Conservation (phyloP, 2,888 invertebrate species). For the Spisula subtruncata region DNA sequence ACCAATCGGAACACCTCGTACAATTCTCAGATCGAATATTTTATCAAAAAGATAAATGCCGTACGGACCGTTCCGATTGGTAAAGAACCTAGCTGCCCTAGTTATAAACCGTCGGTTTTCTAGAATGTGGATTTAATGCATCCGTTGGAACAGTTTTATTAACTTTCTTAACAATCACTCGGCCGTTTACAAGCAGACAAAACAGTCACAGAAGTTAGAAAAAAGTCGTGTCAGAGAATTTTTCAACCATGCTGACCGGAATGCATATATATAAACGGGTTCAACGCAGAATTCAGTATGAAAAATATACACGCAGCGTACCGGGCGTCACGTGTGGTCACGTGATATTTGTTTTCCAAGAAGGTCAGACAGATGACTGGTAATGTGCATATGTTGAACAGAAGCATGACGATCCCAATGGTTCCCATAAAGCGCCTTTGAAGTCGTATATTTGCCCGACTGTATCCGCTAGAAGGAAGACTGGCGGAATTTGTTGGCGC, state of each 20-base stretch:
- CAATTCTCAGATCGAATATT: no score
- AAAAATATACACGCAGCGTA: constrained; percentile 22
- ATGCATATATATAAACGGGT: constrained; percentile 40
- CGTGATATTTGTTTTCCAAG: background rate
- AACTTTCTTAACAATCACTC: no score
- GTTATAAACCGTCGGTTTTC: no score
- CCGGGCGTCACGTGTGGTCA: background rate
- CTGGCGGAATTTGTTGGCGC: background rate
- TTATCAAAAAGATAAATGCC: no score
- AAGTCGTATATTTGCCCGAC: constrained; percentile 15
- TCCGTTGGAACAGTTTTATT: no score
- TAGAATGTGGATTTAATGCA: no score
- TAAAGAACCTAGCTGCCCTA: no score
- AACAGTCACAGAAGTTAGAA: background rate
- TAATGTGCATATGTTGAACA: constrained; percentile 36
- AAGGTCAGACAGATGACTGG: background rate
- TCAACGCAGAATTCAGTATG: constrained; percentile 34
- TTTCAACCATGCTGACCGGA: constrained; percentile 27
- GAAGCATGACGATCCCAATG: constrained; percentile 26
- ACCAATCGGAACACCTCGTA: no score
- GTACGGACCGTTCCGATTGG: no score
- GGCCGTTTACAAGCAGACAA: background rate
- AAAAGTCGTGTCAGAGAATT: background rate
- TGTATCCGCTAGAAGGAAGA: background rate
- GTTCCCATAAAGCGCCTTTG: constrained; percentile 30